Evolutionary conservation across 1,140 invertebrate species (phyloP).

Genomic region (Nylanderia fulva): DNA sequence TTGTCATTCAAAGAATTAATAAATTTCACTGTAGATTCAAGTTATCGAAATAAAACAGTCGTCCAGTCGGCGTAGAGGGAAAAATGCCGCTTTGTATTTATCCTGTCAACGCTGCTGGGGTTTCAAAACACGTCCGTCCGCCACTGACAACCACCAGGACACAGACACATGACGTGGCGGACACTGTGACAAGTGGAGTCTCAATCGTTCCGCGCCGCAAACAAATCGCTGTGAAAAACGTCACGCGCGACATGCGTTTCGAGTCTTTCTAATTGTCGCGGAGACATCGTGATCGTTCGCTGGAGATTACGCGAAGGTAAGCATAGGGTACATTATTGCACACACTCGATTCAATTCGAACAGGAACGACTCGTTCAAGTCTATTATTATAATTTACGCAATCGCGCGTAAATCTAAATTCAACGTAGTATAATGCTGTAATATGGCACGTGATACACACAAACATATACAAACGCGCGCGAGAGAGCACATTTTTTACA

Average conservation of each 20-base stretch:
- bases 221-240: conserved; percentile 69
- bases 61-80: no score
- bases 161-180: conserved; percentile 43
- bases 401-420: conserved; percentile 47
- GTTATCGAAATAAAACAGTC: no score
- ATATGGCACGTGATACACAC: background rate
- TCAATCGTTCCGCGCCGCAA: conserved; percentile 76
- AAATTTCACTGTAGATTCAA: background rate
- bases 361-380: background rate
- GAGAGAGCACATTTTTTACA: background rate
- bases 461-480: no score
- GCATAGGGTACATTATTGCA: background rate
- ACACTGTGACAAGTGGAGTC: conserved; percentile 48
- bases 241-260: conserved; percentile 60
- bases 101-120: background rate
- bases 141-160: conserved; percentile 16
- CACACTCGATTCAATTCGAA: background rate
- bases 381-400: conserved; percentile 52
- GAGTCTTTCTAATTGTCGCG: conserved; percentile 38
- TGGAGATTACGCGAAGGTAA: conserved; percentile 46
- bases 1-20: background rate
- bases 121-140: background rate
- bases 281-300: conserved; percentile 13
- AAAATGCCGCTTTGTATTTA: no score
- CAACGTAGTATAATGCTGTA: background rate